Evolutionary conservation across 2,113 vertebrate species (phyloP), one percentile per base, ranked within the genome.

Genomic region (Serilophus lunatus): DNA sequence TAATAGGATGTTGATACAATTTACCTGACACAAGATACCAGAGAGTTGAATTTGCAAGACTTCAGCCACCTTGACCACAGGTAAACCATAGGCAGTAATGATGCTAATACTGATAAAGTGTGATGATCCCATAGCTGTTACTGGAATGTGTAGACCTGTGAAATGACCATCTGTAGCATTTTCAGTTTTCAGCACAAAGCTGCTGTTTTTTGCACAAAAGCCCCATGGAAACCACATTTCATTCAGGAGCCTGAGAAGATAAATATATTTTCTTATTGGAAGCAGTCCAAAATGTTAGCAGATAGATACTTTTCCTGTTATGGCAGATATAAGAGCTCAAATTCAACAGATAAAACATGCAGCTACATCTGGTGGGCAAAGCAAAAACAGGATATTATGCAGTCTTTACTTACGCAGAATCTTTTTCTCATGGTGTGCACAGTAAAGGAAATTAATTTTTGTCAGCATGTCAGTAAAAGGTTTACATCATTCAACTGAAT

Each of bases 21-120:
- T 96, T 99, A 99, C 96, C 97, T 99, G 96, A 99, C 99, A 13
- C 99, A 99, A 98, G 99, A 99, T 96, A 99, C 99, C 47, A 98
- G 98, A 88, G 99, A 99, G 68, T 70, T 99, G 91, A 99, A 99
- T 97, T 98, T 99, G 63, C 99, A 99, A 95, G 99, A 99, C 93
- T 99, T 99, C 95, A 99, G 99, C 97, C 99, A 99, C 92, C 98
- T 99, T 83, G 99, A 99, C 88, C 99, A 99, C 98, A 99, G 99
- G 99, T 99, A 97, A 96, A 82, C 42, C 57, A 66, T 45, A 42
- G 45, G 35, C 72, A 75, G 31, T 38, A 84, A 57, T 66, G 6
- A 20, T 75, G n/a, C 10, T 53, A 33, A 40, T 86, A 38, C 19
- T 71, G 42, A 12, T 75, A 4, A 53, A 49, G 22, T 51, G 69